Evolutionary conservation across 2,888 invertebrate species (phyloP).

Genomic region (Lochmaea capreae): DNA sequence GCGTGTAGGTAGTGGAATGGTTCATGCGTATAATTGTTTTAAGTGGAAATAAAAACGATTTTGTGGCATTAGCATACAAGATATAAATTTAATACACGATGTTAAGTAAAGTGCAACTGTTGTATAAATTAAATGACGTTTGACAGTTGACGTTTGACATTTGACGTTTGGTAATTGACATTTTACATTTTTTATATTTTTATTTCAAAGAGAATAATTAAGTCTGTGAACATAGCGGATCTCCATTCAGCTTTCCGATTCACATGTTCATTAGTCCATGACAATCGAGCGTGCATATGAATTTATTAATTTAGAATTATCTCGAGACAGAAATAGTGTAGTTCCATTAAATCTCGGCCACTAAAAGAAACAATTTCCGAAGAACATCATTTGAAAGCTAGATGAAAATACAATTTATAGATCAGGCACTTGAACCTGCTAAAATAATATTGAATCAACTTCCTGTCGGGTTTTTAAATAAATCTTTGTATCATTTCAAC

Average conservation of each 20-base stretch:
- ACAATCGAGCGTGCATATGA: too few species aligned
- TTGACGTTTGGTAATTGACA: too few species aligned
- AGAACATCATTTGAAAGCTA: neutral
- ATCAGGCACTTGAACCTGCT: neutral
- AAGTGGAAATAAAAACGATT: neutral
- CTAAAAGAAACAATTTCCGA: neutral
- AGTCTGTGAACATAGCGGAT: too few species aligned
- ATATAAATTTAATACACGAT: neutral
- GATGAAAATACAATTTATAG: neutral
- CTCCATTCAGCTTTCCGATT: too few species aligned
- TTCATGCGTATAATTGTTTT: neutral
- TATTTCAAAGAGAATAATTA: too few species aligned
- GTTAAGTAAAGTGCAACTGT: too few species aligned
- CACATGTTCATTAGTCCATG: too few species aligned
- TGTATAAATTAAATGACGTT: too few species aligned
- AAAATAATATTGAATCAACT: slow-evolving; percentile 17
- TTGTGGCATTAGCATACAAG: neutral
- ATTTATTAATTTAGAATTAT: too few species aligned
- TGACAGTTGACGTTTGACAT: too few species aligned
- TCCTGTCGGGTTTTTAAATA: slow-evolving; percentile 14
- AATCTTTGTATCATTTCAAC: slow-evolving; percentile 5
- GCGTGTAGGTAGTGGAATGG: neutral
- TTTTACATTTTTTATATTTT: too few species aligned
- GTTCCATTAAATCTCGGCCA: neutral
- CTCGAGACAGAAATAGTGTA: too few species aligned